These are phyloP conservation scores for Cheumatopsyche charites DNA, from an alignment of 1,140 invertebrate species.

Conservation along the genomic window DNA sequence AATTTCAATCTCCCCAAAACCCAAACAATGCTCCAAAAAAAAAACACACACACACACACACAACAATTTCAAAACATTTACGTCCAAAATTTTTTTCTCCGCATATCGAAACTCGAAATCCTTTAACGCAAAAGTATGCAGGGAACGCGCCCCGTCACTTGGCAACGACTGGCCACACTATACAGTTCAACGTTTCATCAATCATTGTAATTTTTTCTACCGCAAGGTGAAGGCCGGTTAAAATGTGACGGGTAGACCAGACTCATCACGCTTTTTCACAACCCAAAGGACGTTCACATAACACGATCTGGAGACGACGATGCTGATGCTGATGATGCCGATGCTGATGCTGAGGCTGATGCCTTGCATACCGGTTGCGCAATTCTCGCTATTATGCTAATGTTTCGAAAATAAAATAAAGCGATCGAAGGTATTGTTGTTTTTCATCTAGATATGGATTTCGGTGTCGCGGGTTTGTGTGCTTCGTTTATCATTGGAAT, in stretches of 20 bases:
- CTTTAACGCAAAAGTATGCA: too few species aligned
- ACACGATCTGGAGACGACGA: slow-evolving; percentile 1
- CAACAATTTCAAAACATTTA: background rate
- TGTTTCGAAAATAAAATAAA: too few species aligned
- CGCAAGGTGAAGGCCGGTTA: slow-evolving; percentile 20
- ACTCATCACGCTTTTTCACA: slow-evolving; percentile 14
- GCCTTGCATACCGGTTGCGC: background rate
- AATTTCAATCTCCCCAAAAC: too few species aligned
- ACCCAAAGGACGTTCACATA: background rate
- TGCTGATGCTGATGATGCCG: too few species aligned
- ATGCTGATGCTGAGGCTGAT: too few species aligned
- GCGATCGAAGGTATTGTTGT: too few species aligned
- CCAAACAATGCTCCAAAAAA: too few species aligned
- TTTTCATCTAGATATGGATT: too few species aligned
- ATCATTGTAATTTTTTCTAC: slow-evolving; percentile 22
- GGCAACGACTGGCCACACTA: slow-evolving; percentile 6
- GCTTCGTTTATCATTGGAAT: too few species aligned
- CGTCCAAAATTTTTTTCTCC: background rate
- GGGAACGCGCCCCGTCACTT: background rate
- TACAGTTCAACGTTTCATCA: slow-evolving; percentile 24
- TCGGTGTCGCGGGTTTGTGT: too few species aligned
- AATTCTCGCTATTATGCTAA: background rate
- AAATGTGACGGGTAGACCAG: slow-evolving; percentile 23
- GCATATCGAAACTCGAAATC: too few species aligned
- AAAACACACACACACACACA: too few species aligned